Evolutionary conservation across 1,140 invertebrate species (phyloP), one percentile per base, ranked within the genome.

Genomic region (Danaus melanippus): DNA sequence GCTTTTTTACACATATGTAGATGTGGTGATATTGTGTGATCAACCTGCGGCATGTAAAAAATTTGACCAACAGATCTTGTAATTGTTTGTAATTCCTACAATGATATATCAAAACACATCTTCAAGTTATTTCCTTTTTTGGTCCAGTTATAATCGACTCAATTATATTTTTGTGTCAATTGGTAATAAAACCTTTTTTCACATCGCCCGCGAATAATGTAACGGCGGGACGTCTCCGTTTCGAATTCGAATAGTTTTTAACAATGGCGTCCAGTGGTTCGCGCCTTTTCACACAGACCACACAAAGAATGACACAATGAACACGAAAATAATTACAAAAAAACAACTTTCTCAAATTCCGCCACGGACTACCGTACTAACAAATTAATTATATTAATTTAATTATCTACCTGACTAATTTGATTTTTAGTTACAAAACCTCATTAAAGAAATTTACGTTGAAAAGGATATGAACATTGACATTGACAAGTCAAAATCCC

Each of bases 121-220:
- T 32, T 32, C 0, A 32, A 32, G 21, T 32, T 32, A 32, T 32
- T 32, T 32, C 21, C 6, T 1, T 1, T 32, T 32, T 32, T 32
- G 21, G 21, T 32, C 21, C 6, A 32, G 6, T 32, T 32, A 32
- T 32, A 32, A 32, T 32, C 2, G 21, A 32, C 21, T 32, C 15
- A 32, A 32, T 32, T 32, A 32, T 32, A 32, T 32, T 32, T 58
- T 60, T 61, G 57, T 67, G 67, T 79, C 68, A 72, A 76, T 76
- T 71, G 66, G 67, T 62, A 61, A 69, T 64, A 72, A 71, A 76
- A 59, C 44, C 39, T 51, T 65, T 75, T 80, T 75, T 75, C 67
- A 74, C 71, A 68, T 69, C 74, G 62, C 69, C 75, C 72, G 71
- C 76, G 69, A 79, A 84, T 81, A 84, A 84, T 76, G 68, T 67